Base-by-base conservation (phyloP, 2,888 invertebrate species). In the Dolichomitus sp. region DNA sequence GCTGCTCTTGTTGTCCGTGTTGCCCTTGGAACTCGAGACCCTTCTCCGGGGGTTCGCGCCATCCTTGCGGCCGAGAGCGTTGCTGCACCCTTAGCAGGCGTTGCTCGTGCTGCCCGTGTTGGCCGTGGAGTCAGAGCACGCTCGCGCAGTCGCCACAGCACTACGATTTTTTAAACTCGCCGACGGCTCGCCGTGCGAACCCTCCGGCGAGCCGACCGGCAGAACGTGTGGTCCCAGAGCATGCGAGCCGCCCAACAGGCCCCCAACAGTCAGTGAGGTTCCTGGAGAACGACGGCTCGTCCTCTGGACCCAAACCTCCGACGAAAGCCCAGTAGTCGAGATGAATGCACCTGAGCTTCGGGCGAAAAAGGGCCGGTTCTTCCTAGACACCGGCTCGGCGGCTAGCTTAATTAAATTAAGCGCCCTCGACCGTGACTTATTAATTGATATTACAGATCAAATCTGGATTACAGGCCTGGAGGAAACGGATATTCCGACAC, bases 161-260 rank as follows among this genome's bases (percentile, higher is more conserved):
- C 5, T 27, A 42, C 17, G 66, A 52, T 9, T 14, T n/a, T 75
- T 75, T 75, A 75, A 65, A 65, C 65, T 75, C 37, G 30, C 48
- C 7, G 6, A 33, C 9, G 65, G 50, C 65, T 52, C 65, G 50
- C 48, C 74, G 33, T 33, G 14, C 2, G 30, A 37, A 23, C 11
- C 4, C 74, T 30, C 6, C 6, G 70, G 54, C 40, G 70, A 17
- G 54, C 30, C 70, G 4, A 57, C 54, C 7, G n/a, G 45, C 4
- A 42, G 40, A 37, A 27, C 6, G 17, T 27, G 2, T 14, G 33
- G 33, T 4, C 6, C 37, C 14, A n/a, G 33, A 12, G 30, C 57
- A 12, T 19, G 9, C 3, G n/a, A 30, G 57, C 14, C n/a, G 57
- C 12, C 11, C 27, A 3, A 6, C 33, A n/a, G 30, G 6, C 1